Conservation (phyloP, 2,797 vertebrate species). For the Tapirus indicus region DNA sequence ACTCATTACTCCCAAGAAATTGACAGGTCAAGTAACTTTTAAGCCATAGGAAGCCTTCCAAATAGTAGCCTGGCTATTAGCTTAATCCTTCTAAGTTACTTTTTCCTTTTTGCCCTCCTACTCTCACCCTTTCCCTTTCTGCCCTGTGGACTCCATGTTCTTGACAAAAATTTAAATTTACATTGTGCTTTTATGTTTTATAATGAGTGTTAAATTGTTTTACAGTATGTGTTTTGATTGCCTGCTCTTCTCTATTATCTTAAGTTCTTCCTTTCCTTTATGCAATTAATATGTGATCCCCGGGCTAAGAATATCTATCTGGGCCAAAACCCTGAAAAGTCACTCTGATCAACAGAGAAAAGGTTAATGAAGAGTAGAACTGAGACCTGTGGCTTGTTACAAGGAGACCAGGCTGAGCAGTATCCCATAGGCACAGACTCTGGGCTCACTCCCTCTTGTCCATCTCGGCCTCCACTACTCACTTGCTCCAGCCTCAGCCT, state of each 20-base stretch:
- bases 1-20: neutral
- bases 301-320: neutral
- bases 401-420: neutral
- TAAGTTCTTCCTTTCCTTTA: neutral
- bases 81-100: neutral
- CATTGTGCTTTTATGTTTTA: neutral
- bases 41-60: neutral
- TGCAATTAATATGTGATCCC: neutral
- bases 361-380: neutral
- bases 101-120: neutral
- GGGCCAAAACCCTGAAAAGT: neutral
- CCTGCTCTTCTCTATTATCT: neutral
- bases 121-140: neutral
- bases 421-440: neutral
- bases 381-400: neutral
- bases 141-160: neutral
- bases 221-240: neutral
- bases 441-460: accelerated
- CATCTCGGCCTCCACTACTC: neutral
- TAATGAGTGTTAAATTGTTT: neutral
- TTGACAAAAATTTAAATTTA: neutral
- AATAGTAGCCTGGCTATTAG: neutral
- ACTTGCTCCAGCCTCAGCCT: neutral
- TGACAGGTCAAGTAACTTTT: neutral
- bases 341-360: neutral